Evolutionary conservation across 2,797 vertebrate species (phyloP).

Genomic region (Gymnothorax javanicus): DNA sequence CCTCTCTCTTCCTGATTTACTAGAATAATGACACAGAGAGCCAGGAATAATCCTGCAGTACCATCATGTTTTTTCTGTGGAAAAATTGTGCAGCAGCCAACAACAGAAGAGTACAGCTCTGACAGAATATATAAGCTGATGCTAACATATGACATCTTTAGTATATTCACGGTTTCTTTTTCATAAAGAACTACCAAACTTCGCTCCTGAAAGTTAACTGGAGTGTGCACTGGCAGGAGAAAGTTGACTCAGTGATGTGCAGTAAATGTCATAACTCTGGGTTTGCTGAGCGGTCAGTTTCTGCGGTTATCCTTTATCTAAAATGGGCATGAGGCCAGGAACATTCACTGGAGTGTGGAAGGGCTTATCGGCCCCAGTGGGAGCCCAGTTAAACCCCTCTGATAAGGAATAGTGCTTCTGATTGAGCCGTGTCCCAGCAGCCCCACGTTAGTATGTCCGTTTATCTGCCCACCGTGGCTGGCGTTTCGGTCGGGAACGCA

Average conservation of each 20-base stretch:
- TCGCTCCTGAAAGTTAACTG: neutral
- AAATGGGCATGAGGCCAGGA: neutral
- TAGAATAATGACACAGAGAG: neutral
- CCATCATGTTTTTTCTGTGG: neutral
- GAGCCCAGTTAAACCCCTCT: neutral
- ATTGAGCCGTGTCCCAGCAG: neutral
- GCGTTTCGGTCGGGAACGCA: neutral
- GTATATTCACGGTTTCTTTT: neutral
- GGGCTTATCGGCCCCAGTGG: neutral
- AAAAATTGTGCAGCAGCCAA: neutral
- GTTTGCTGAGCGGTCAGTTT: neutral
- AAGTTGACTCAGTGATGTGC: neutral
- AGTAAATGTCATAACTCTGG: neutral
- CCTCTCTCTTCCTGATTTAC: neutral
- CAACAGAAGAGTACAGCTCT: neutral
- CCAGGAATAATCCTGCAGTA: neutral
- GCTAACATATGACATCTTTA: neutral
- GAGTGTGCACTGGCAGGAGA: neutral
- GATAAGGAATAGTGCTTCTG: neutral
- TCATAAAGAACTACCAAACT: neutral
- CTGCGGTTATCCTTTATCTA: neutral
- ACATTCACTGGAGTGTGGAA: neutral
- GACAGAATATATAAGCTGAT: neutral
- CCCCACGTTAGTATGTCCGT: neutral
- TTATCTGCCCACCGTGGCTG: neutral